A percentile compares a stretch with the other conserved stretches of the same genome.
These are phyloP conservation scores for Crioceris asparagi DNA, from an alignment of 2,888 invertebrate genomes.

Conservation along the genomic window DNA sequence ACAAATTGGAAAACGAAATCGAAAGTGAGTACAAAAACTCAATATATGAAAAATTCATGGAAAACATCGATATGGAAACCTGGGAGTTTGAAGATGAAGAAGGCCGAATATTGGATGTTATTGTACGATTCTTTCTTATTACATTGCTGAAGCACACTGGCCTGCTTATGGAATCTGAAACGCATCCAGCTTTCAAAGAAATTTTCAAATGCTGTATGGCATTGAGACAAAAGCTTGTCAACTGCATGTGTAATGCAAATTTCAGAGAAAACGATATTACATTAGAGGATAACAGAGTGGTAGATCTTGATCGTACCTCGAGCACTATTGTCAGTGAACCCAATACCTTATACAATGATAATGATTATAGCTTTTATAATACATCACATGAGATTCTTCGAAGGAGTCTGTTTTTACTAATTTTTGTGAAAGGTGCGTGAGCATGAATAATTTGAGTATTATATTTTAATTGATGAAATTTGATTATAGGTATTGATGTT, in stretches of 20 bases:
- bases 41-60: slow-evolving; percentile 35
- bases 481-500: slow-evolving; percentile 22
- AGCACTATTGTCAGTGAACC: slow-evolving; percentile 9
- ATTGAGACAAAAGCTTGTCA: slow-evolving; percentile 29
- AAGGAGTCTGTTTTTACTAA: slow-evolving; percentile 41
- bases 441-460: too few relatives aligned
- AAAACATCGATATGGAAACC: slow-evolving; percentile 36
- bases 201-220: slow-evolving; percentile 31
- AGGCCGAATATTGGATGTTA: slow-evolving; percentile 38
- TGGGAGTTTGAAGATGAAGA: slow-evolving; percentile 42
- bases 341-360: too few relatives aligned
- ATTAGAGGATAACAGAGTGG: slow-evolving; percentile 17
- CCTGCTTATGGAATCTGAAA: slow-evolving; percentile 31
- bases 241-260: slow-evolving; percentile 22
- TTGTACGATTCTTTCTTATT: slow-evolving; percentile 41
- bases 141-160: slow-evolving; percentile 45
- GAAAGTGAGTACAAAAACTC: slow-evolving; percentile 20
- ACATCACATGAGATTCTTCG: slow-evolving; percentile 39
- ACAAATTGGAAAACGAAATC: slow-evolving; percentile 29
- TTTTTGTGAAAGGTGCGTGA: slow-evolving; percentile 38
- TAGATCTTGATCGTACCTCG: slow-evolving; percentile 12
- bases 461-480: too few relatives aligned
- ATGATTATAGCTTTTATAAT: slow-evolving; percentile 23
- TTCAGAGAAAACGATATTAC: slow-evolving; percentile 17
- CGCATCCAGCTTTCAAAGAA: slow-evolving; percentile 28